Evolutionary conservation across 2,888 invertebrate genomes (phyloP).

Genomic region (Sminthurinus aureus): DNA sequence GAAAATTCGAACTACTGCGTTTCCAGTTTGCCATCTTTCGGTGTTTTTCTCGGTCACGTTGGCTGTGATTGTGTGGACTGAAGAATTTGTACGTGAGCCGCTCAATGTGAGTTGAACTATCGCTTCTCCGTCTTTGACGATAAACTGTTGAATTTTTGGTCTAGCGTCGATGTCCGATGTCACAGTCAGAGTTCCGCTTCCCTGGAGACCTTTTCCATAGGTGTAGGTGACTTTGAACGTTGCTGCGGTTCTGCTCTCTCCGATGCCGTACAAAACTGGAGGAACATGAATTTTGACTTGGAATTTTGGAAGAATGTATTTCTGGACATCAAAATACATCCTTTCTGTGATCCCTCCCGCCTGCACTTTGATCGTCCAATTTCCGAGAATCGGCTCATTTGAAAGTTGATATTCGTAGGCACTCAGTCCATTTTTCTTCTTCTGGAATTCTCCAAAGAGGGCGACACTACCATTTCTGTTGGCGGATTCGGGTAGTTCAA

Average conservation of each 20-base stretch:
- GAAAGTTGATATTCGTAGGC: neutral
- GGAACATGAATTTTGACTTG: neutral
- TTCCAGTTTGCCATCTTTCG: neutral
- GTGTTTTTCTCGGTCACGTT: neutral
- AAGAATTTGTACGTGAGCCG: neutral
- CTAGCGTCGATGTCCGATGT: neutral
- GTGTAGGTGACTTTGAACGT: neutral
- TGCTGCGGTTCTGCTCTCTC: neutral
- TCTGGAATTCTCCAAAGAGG: neutral
- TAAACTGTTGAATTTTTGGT: neutral
- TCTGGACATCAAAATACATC: neutral
- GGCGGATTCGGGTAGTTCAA: neutral
- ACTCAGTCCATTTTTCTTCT: neutral
- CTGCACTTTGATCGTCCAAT: constrained; percentile 22
- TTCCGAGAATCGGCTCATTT: constrained; percentile 13
- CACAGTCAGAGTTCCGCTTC: neutral
- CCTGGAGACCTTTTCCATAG: constrained; percentile 1
- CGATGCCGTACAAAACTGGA: neutral
- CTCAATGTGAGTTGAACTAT: neutral
- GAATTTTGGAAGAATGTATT: constrained; percentile 28
- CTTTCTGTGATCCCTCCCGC: neutral
- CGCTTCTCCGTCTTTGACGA: neutral
- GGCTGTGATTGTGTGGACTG: neutral
- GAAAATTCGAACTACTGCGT: neutral
- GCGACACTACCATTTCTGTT: neutral